These are phyloP conservation scores for Shinisaurus crocodilurus DNA, from an alignment of 2,113 vertebrate genomes.

Conservation along the genomic window DNA sequence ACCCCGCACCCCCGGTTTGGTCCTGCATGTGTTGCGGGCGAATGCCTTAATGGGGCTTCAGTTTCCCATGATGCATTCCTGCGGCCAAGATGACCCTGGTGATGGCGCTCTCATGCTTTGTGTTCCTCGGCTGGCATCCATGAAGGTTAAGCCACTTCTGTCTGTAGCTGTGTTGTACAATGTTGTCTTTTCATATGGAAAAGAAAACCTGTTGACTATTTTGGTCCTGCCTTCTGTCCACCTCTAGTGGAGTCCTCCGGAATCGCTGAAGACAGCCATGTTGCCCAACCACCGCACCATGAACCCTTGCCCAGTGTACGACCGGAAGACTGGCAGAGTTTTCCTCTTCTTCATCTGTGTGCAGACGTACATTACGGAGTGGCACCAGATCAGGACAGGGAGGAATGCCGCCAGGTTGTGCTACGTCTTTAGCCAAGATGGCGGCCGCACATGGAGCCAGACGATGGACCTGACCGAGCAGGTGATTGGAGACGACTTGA, in stretches of 20 bases:
- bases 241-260: conserved; percentile 69
- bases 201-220: no score
- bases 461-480: conserved; percentile 85
- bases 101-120: neutral
- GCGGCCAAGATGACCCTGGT: no score
- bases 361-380: conserved; percentile 78
- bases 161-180: no score
- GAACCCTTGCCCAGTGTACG: conserved; percentile 80
- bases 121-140: neutral
- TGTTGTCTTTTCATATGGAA: no score
- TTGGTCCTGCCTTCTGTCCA: no score
- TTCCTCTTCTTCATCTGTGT: conserved; percentile 96
- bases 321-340: conserved; percentile 62
- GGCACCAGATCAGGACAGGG: conserved; percentile 80
- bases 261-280: conserved; percentile 45
- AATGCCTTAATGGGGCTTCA: no score
- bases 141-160: neutral
- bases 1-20: no score
- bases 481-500: conserved; percentile 77
- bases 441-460: conserved; percentile 81
- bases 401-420: conserved; percentile 87
- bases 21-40: no score
- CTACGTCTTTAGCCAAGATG: conserved; percentile 82
- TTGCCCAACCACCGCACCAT: conserved; percentile 77
- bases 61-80: neutral